phyloP scores from a whole-genome alignment of 92 coral and sea anemone species.

The Phenganax stokvisi region DNA sequence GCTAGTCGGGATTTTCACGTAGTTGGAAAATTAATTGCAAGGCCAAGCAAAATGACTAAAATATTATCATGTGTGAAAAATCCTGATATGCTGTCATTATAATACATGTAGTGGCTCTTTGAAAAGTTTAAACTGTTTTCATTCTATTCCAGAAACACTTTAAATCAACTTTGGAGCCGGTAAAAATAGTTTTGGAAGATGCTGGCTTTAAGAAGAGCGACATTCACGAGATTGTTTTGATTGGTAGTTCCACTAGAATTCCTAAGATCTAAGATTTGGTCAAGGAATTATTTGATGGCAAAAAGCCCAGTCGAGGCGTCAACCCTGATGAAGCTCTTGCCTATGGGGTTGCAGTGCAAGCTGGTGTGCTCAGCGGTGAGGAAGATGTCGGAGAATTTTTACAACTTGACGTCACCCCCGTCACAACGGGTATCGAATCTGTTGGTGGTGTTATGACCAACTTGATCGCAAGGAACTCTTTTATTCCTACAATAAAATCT shows the following conservation, averaged over 20 bases:
- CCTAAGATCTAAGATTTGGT: constrained; percentile 90
- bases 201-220: constrained; percentile 68
- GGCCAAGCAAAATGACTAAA: no score
- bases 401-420: constrained; percentile 89
- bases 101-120: background rate
- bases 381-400: constrained; percentile 98
- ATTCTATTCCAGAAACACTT: constrained; percentile 59
- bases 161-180: constrained; percentile 80
- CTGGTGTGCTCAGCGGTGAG: constrained; percentile 96
- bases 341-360: constrained; percentile 97
- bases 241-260: constrained; percentile 98
- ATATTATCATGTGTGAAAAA: no score
- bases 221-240: constrained; percentile 95
- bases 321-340: constrained; percentile 99
- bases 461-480: constrained; percentile 85
- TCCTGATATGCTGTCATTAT: no score
- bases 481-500: constrained; percentile 94
- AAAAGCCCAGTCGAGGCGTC: constrained; percentile 95
- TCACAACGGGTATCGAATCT: constrained; percentile 93
- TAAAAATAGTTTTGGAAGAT: constrained; percentile 74
- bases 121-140: background rate
- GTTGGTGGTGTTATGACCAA: constrained; percentile 99
- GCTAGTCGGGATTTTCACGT: no score
- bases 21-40: no score
- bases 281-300: constrained; percentile 76